These are phyloP conservation scores for rat (Rattus norvegicus) DNA, from an alignment of 2,113 vertebrate genomes.

Conservation along the genomic window GRCr8 NC_086022.1:72827001-72827500, in stretches of 20 bases:
- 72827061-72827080: neutral
- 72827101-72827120: neutral
- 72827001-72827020: neutral
- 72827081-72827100: neutral
- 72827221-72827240: neutral
- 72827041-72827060: neutral
- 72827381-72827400: neutral
- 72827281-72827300: neutral
- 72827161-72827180: neutral
- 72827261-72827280: neutral
- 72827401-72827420: conserved; percentile 24
- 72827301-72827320: neutral
- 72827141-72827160: neutral
- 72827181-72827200: neutral
- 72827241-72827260: neutral
- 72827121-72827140: neutral
- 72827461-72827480: neutral
- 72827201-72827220: neutral
- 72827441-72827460: conserved; percentile 2
- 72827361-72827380: neutral
- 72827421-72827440: neutral
- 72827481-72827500: neutral
- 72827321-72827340: neutral
- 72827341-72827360: neutral
- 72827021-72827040: neutral